Conservation (phyloP, 2,113 vertebrate genomes). For the Otolemur garnettii region DNA sequence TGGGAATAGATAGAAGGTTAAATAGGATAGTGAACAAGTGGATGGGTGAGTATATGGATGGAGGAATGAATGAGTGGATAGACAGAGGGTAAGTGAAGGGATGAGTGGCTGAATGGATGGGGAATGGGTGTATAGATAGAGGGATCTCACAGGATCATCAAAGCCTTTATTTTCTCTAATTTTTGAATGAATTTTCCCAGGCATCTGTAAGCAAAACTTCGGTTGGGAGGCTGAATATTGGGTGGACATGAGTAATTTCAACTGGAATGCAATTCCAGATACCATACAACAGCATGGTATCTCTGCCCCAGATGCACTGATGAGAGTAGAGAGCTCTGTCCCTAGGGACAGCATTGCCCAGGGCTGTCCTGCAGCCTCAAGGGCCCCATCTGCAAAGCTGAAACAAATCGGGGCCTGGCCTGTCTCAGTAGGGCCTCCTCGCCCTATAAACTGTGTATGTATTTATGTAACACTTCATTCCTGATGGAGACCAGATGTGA, state of each 20-base stretch:
- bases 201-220: not conserved
- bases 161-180: not conserved
- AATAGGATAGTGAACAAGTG: not conserved
- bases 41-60: not conserved
- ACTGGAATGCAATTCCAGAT: not conserved
- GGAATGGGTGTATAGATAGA: too few relatives aligned
- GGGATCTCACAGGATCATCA: not conserved
- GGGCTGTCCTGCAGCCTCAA: not conserved
- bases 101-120: not conserved
- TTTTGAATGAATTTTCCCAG: not conserved
- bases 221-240: not conserved
- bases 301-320: not conserved
- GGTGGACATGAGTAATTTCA: not conserved
- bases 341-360: not conserved
- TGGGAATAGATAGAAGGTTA: too few relatives aligned
- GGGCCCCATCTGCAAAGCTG: not conserved
- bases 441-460: constrained; percentile 39
- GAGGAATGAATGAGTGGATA: too few relatives aligned
- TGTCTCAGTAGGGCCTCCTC: not conserved
- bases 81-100: not conserved
- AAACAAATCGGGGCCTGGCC: not conserved
- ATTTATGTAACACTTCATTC: constrained; percentile 68
- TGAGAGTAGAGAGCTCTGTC: not conserved
- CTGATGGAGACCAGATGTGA: constrained; percentile 79
- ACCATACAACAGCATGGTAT: not conserved